Percentiles rank a stretch among this genome's conserved stretches.
These are phyloP conservation scores for Carduelis carduelis DNA, from an alignment of 2,797 vertebrate species.

Conservation along the genomic window DNA sequence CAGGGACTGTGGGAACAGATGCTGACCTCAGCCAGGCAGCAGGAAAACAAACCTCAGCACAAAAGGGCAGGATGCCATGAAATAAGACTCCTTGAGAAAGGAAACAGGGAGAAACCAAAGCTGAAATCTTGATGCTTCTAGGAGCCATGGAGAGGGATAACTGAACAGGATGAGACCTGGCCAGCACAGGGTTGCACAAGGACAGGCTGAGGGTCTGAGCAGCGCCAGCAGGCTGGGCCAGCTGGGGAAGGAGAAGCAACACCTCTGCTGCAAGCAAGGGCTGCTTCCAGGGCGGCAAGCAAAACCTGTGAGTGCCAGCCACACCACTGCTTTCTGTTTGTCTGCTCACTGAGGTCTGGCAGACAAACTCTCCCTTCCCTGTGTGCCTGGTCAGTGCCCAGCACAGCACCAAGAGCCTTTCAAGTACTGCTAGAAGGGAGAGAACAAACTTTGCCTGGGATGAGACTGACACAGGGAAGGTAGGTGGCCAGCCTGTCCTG, in stretches of 20 bases:
- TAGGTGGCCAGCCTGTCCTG: not conserved
- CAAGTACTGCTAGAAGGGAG: not conserved
- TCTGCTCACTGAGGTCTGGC: constrained; percentile 40
- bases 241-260: constrained; percentile 36
- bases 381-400: not conserved
- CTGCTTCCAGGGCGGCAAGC: constrained; percentile 24
- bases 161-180: not conserved
- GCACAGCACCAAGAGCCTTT: constrained; percentile 5
- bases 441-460: not conserved
- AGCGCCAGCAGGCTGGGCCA: constrained; percentile 19
- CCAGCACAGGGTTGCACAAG: constrained; percentile 50
- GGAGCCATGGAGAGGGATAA: not conserved
- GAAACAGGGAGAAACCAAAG: constrained; percentile 21
- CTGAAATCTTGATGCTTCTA: constrained; percentile 8
- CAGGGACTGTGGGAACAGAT: not conserved
- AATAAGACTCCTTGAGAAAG: constrained; percentile 46
- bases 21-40: constrained; percentile 15
- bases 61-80: not conserved
- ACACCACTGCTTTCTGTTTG: constrained; percentile 17
- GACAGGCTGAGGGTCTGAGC: constrained; percentile 22
- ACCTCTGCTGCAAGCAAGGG: constrained; percentile 36
- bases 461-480: not conserved
- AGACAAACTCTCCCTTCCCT: not conserved
- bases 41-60: constrained; percentile 18
- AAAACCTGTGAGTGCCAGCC: constrained; percentile 7